phyloP scores from a whole-genome alignment of 2,888 invertebrate genomes.

The Itoplectis maculator region DNA sequence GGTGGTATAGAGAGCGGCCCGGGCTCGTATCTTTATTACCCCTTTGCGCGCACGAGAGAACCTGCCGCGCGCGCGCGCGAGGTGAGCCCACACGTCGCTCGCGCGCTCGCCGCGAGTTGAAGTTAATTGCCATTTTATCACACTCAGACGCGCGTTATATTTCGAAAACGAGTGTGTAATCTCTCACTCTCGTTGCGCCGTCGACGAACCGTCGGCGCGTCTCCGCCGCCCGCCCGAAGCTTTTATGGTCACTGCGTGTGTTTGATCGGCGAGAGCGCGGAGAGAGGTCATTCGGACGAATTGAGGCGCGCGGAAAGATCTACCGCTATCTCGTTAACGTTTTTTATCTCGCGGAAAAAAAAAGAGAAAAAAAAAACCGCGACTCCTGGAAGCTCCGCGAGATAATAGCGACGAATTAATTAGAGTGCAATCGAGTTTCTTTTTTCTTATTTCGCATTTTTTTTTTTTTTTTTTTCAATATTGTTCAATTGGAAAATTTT shows the following conservation, averaged over 20 bases:
- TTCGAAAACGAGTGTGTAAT: slow-evolving; percentile 70
- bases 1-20: slow-evolving; percentile 11
- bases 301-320: slow-evolving; percentile 21
- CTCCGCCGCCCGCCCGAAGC: slow-evolving; percentile 7
- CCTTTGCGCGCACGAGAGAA: slow-evolving; percentile 70
- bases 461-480: not conserved
- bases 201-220: too few relatives aligned
- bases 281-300: slow-evolving; percentile 52
- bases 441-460: not conserved
- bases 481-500: too few relatives aligned
- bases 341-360: slow-evolving; percentile 15
- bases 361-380: too few relatives aligned
- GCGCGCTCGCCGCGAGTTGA: slow-evolving; percentile 73
- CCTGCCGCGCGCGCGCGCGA: slow-evolving; percentile 72
- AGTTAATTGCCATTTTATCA: slow-evolving; percentile 84
- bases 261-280: slow-evolving; percentile 24
- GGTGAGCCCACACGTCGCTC: slow-evolving; percentile 29
- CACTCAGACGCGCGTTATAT: slow-evolving; percentile 78
- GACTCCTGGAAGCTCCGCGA: not conserved
- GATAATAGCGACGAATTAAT: too few relatives aligned
- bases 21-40: slow-evolving; percentile 82
- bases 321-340: slow-evolving; percentile 21
- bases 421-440: not conserved
- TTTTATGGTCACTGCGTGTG: slow-evolving; percentile 58
- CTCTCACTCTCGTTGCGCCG: slow-evolving; percentile 58